phyloP scores from a whole-genome alignment of 1,140 invertebrate species.

The Babylonia areolata region DNA sequence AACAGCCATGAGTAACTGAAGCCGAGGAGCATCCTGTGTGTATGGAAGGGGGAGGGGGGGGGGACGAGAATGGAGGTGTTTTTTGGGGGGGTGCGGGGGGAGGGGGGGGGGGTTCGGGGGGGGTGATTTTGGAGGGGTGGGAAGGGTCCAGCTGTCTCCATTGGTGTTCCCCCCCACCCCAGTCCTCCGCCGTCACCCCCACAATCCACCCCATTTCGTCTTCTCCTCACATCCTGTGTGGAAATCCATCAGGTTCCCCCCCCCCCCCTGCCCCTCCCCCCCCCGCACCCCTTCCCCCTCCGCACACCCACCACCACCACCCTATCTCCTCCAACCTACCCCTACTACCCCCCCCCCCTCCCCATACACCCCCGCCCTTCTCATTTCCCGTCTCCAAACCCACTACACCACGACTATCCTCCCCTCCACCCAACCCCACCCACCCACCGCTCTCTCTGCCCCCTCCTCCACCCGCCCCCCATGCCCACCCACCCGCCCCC shows the following conservation, averaged over 20 bases:
- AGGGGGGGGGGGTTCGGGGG: too few relatives aligned
- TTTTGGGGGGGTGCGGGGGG: too few relatives aligned
- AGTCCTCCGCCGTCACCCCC: too few relatives aligned
- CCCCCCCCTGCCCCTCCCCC: not conserved
- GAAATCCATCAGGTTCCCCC: not conserved
- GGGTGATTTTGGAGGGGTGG: too few relatives aligned
- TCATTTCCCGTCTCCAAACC: not conserved
- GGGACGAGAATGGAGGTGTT: too few relatives aligned
- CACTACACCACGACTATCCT: not conserved
- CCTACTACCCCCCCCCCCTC: too few relatives aligned
- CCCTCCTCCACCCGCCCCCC: not conserved
- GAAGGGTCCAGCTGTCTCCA: too few relatives aligned
- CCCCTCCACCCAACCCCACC: not conserved
- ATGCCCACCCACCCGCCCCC: not conserved
- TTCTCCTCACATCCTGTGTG: not conserved
- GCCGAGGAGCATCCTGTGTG: not conserved
- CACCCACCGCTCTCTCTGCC: not conserved
- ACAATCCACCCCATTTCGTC: too few relatives aligned
- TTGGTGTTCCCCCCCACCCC: too few relatives aligned
- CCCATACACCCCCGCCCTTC: too few relatives aligned
- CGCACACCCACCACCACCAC: too few relatives aligned
- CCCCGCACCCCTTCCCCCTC: not conserved
- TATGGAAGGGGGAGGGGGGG: not conserved
- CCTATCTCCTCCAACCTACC: too few relatives aligned
- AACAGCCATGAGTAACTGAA: not conserved